These are phyloP conservation scores for Centropristis striata DNA, from an alignment of 2,113 vertebrate genomes.

Conservation along the genomic window DNA sequence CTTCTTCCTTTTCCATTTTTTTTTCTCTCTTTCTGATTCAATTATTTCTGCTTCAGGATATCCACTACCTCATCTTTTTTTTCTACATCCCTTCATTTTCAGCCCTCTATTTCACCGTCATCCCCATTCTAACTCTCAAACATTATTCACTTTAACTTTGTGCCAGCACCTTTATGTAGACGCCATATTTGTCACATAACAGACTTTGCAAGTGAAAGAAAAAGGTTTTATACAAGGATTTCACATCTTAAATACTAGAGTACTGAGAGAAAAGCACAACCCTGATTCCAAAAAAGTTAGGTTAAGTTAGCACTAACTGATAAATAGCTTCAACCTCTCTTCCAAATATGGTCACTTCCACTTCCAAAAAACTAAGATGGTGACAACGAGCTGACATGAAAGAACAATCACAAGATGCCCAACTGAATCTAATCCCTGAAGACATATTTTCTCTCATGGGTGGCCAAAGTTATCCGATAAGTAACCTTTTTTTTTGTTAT, in stretches of 20 bases:
- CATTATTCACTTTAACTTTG: slow-evolving; percentile 44
- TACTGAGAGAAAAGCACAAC: neutral
- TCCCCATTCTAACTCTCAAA: neutral
- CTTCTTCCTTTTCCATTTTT: neutral
- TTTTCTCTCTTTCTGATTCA: neutral
- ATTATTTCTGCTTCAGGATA: neutral
- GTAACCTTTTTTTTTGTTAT: no score
- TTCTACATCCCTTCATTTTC: neutral
- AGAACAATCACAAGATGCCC: no score
- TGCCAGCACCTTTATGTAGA: neutral
- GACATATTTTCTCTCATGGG: no score
- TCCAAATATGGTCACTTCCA: no score
- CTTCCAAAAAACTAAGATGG: no score
- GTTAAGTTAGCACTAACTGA: no score
- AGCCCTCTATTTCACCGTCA: neutral
- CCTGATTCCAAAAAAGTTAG: no score
- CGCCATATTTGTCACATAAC: slow-evolving; percentile 3
- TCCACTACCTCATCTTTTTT: neutral
- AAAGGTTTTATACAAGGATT: neutral
- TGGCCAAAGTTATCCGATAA: no score
- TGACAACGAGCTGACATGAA: no score
- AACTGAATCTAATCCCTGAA: no score
- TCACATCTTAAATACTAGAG: neutral
- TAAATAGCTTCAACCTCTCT: no score
- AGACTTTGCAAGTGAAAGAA: neutral